Evolutionary conservation across 64 coral and sea anemone species (phyloP).

Genomic region (Cladopsammia gracilis): DNA sequence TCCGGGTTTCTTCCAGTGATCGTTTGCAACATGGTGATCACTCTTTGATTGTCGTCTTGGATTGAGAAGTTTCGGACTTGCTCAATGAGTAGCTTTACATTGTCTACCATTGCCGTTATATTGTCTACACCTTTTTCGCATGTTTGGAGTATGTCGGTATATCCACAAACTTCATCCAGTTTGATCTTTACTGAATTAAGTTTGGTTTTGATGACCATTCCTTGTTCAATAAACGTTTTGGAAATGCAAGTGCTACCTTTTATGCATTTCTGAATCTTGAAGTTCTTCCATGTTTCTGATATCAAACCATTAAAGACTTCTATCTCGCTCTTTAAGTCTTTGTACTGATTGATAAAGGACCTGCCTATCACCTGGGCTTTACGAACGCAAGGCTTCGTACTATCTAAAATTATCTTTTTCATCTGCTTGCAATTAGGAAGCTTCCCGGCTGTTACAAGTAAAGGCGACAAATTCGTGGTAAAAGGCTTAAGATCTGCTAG

Average conservation of each 20-base stretch:
- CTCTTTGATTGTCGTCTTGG: slow-evolving; percentile 84
- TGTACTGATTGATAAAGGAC: slow-evolving; percentile 55
- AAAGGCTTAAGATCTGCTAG: slow-evolving; percentile 79
- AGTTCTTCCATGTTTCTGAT: slow-evolving; percentile 71
- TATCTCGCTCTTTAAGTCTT: slow-evolving; percentile 63
- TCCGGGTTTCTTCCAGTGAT: slow-evolving; percentile 61
- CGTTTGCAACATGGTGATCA: slow-evolving; percentile 66
- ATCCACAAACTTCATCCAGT: slow-evolving; percentile 70
- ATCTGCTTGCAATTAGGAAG: slow-evolving; percentile 77
- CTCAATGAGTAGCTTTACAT: slow-evolving; percentile 68
- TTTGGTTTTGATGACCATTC: slow-evolving; percentile 67
- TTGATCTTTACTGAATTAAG: slow-evolving; percentile 23
- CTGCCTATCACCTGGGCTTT: slow-evolving; percentile 72
- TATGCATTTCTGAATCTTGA: slow-evolving; percentile 85
- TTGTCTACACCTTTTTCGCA: slow-evolving; percentile 65
- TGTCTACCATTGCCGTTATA: slow-evolving; percentile 51
- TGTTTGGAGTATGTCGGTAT: slow-evolving; percentile 59
- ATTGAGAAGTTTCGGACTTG: slow-evolving; percentile 81
- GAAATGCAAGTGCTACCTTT: slow-evolving; percentile 83
- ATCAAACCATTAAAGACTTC: slow-evolving; percentile 55
- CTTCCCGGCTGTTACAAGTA: slow-evolving; percentile 49
- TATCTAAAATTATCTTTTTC: slow-evolving; percentile 57
- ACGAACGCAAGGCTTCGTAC: slow-evolving; percentile 68
- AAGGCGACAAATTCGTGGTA: slow-evolving; percentile 80
- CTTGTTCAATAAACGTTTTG: slow-evolving; percentile 85